Conservation (phyloP, 2,113 vertebrate species). For the Anarrhichthys ocellatus region DNA sequence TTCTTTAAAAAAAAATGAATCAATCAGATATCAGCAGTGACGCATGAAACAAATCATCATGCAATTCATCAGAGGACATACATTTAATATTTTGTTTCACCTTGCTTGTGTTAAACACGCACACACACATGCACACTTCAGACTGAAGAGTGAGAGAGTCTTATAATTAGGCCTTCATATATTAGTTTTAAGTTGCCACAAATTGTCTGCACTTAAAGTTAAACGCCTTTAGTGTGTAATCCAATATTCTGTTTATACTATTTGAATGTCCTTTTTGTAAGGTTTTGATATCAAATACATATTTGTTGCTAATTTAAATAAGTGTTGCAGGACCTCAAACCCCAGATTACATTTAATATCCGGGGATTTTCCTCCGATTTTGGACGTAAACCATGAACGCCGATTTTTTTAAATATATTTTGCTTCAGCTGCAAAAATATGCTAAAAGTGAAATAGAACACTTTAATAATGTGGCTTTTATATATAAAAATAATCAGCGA, state of each 20-base stretch:
- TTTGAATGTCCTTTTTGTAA: neutral
- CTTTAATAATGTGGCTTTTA: neutral
- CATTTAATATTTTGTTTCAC: neutral
- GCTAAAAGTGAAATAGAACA: neutral
- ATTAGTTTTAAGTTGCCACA: neutral
- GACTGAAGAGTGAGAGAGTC: neutral
- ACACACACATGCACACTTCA: conserved; percentile 35
- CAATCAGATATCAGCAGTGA: neutral
- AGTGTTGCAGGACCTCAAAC: neutral
- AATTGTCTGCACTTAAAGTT: neutral
- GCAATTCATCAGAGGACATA: neutral
- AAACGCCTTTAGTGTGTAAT: neutral
- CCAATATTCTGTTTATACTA: neutral
- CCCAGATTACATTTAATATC: neutral
- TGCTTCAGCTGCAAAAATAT: neutral
- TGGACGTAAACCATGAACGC: neutral
- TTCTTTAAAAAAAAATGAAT: neutral
- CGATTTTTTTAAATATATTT: neutral
- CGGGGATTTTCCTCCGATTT: neutral
- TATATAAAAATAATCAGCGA: neutral
- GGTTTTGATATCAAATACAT: neutral
- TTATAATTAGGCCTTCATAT: neutral
- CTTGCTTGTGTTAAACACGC: neutral
- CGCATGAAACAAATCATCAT: neutral
- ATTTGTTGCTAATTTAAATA: neutral